Conservation (phyloP, 2,888 invertebrate species). For the Athrips mouffetella region DNA sequence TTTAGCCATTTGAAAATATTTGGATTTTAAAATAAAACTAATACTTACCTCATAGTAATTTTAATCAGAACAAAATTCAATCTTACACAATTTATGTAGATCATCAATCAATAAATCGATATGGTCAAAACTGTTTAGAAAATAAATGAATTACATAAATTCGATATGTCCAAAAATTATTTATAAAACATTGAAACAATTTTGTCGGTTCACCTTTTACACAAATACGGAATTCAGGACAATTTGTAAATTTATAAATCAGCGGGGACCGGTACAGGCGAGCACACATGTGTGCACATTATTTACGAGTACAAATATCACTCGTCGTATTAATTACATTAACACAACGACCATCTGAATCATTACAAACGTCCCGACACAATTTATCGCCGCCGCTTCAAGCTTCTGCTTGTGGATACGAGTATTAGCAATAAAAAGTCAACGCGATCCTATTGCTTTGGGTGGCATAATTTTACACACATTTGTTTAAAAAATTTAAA, state of each 20-base stretch:
- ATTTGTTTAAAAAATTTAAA: neutral
- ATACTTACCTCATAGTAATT: too few species aligned
- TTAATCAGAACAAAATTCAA: too few species aligned
- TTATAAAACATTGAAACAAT: too few species aligned
- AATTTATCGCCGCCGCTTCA: neutral
- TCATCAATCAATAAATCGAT: too few species aligned
- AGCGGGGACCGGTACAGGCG: conserved; percentile 17
- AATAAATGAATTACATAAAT: too few species aligned
- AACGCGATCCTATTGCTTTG: neutral
- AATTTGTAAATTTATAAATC: conserved; percentile 27
- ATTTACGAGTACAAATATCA: conserved; percentile 57
- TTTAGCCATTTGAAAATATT: too few species aligned
- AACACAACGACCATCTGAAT: conserved; percentile 7
- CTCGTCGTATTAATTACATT: conserved; percentile 42
- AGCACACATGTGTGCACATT: conserved; percentile 36
- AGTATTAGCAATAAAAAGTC: conserved; percentile 1
- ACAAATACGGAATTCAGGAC: neutral
- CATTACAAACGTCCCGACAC: neutral
- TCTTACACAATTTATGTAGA: too few species aligned
- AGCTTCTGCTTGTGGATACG: neutral
- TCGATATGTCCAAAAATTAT: too few species aligned
- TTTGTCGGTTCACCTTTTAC: too few species aligned
- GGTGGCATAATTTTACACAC: neutral
- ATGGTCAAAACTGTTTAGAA: too few species aligned
- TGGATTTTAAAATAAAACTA: too few species aligned